These are phyloP conservation scores for Vicugna pacos DNA, from an alignment of 2,113 vertebrate species.

Conservation along the genomic window DNA sequence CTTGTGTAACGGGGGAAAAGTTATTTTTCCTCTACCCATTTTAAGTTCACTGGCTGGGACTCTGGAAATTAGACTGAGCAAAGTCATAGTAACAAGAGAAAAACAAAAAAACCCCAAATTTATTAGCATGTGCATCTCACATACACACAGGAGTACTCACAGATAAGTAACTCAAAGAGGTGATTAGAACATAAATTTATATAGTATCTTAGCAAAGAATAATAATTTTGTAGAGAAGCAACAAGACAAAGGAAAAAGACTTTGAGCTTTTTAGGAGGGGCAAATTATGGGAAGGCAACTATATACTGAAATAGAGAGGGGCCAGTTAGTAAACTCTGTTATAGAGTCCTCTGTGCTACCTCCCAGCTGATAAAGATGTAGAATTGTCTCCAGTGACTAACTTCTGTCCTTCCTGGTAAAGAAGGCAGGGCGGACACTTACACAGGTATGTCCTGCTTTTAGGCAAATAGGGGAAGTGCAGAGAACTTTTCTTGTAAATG, in stretches of 20 bases:
- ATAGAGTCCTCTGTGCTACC: not conserved
- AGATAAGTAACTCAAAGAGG: not conserved
- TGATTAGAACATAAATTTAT: not conserved
- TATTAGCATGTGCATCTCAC: not conserved
- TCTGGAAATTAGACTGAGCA: not conserved
- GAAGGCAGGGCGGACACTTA: not conserved
- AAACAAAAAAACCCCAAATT: not conserved
- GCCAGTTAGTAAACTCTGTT: not conserved
- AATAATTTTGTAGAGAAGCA: not conserved
- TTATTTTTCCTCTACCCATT: not conserved
- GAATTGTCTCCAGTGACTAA: not conserved
- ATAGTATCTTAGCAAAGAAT: not conserved
- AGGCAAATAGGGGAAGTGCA: not conserved
- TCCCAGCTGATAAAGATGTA: not conserved
- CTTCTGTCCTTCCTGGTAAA: not conserved
- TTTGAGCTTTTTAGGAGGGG: not conserved
- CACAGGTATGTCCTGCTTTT: not conserved
- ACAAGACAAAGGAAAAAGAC: not conserved
- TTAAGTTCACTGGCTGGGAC: not conserved
- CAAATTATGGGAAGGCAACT: not conserved
- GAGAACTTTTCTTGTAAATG: not conserved
- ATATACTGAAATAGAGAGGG: not conserved
- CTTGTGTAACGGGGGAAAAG: not conserved
- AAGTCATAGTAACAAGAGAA: not conserved
- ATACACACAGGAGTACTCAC: not conserved